Percentiles rank a stretch among this genome's conserved stretches.
These are phyloP conservation scores for Jacana jacana DNA, from an alignment of 2,113 vertebrate genomes.

Conservation along the genomic window DNA sequence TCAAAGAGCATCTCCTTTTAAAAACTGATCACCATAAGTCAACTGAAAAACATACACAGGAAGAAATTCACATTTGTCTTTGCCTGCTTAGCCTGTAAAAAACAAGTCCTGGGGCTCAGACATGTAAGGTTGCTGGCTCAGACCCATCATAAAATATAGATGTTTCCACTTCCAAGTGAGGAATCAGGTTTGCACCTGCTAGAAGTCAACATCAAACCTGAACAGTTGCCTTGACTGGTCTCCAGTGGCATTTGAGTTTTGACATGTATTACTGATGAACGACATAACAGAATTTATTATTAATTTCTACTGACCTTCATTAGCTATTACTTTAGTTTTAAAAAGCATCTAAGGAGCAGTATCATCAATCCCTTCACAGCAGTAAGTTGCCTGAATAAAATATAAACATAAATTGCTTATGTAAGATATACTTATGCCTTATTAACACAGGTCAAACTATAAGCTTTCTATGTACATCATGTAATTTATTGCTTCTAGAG, in stretches of 20 bases:
- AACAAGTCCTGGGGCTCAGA: background rate
- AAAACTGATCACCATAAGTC: background rate
- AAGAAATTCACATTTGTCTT: background rate
- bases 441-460: background rate
- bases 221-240: background rate
- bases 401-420: background rate
- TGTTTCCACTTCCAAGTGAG: background rate
- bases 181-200: background rate
- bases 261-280: background rate
- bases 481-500: background rate
- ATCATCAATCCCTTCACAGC: background rate
- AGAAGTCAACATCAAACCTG: background rate
- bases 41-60: background rate
- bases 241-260: background rate
- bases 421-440: background rate
- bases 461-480: background rate
- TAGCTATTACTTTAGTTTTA: background rate
- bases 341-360: background rate
- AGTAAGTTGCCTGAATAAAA: background rate
- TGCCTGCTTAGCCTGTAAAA: background rate
- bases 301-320: background rate
- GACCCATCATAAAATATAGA: background rate
- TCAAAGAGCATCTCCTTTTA: constrained; percentile 4
- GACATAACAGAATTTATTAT: background rate
- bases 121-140: background rate